These are phyloP conservation scores for Isurus oxyrinchus DNA, from an alignment of 2,113 vertebrate species.

Conservation along the genomic window DNA sequence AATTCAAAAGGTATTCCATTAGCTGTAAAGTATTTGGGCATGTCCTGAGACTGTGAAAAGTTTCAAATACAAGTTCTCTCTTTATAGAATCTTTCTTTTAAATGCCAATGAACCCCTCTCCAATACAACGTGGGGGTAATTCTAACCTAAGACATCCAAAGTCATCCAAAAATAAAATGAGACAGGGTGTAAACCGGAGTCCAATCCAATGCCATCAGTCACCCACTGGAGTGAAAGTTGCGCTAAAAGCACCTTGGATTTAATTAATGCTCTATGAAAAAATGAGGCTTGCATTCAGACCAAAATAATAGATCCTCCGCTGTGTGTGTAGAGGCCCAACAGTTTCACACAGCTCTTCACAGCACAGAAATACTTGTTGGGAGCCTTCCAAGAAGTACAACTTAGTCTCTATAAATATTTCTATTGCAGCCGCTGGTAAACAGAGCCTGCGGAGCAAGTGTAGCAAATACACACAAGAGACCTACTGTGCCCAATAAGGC, in stretches of 20 bases:
- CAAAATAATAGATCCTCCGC: neutral
- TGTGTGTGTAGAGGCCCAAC: neutral
- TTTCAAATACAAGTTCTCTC: neutral
- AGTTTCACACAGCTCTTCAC: neutral
- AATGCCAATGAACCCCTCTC: neutral
- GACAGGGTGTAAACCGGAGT: neutral
- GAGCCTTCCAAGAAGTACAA: neutral
- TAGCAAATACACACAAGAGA: conserved; percentile 31
- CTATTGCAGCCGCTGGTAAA: conserved; percentile 10
- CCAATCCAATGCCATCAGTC: neutral
- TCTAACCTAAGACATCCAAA: neutral
- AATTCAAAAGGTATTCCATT: neutral
- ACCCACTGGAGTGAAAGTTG: neutral
- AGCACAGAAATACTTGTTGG: conserved; percentile 15
- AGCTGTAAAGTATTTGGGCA: neutral
- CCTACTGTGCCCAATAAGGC: neutral
- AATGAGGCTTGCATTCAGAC: neutral
- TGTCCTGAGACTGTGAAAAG: neutral
- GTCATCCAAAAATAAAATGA: neutral
- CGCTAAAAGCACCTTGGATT: neutral
- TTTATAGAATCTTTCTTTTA: neutral
- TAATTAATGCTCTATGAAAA: neutral
- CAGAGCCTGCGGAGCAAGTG: conserved; percentile 3
- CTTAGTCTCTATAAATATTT: conserved; percentile 19
- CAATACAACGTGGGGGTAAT: neutral